Evolutionary conservation across 2,113 vertebrate species (phyloP).

Genomic region (Aix galericulata): DNA sequence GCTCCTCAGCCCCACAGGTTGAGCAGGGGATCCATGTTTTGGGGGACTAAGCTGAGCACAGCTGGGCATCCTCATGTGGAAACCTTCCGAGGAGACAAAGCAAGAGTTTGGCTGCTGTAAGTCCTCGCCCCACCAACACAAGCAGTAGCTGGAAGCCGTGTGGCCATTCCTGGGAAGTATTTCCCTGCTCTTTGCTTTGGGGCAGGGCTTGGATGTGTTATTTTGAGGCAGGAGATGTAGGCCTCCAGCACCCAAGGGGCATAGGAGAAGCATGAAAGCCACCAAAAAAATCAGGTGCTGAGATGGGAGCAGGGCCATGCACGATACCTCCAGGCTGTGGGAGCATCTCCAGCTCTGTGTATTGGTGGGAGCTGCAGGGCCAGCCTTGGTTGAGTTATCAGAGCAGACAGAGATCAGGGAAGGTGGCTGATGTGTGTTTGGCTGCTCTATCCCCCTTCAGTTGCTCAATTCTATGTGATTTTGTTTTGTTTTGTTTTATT

Average conservation of each 20-base stretch:
- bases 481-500: no score
- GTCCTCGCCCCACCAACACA: fast-evolving
- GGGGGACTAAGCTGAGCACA: not conserved
- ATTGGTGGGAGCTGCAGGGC: not conserved
- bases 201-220: not conserved
- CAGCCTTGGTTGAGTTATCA: not conserved
- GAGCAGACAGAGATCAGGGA: not conserved
- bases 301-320: not conserved
- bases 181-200: not conserved
- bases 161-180: fast-evolving
- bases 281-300: not conserved
- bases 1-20: no score
- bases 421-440: fast-evolving
- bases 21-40: no score
- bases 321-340: fast-evolving
- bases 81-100: not conserved
- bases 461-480: not conserved
- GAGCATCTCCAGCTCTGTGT: not conserved
- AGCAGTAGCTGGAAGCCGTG: fast-evolving
- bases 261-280: not conserved
- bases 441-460: not conserved
- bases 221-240: not conserved
- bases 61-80: not conserved
- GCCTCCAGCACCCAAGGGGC: not conserved
- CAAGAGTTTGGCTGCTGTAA: not conserved